phyloP scores from a whole-genome alignment of 1,140 invertebrate species.

The Trichoplusia ni region DNA sequence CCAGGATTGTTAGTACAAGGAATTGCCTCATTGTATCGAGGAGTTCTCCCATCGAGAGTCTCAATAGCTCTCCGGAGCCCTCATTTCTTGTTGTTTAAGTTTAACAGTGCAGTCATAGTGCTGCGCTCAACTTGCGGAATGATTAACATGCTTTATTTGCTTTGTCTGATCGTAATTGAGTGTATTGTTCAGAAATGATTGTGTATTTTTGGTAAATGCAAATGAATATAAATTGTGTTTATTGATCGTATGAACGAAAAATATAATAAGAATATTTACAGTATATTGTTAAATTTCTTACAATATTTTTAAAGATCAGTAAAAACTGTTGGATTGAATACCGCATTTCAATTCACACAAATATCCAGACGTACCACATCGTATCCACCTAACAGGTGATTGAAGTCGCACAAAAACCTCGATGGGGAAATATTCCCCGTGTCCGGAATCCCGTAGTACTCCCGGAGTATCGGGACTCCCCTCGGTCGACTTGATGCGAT shows the following conservation, averaged over 20 bases:
- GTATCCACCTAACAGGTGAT: slow-evolving; percentile 15
- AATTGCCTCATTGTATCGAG: slow-evolving; percentile 56
- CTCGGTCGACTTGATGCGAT: slow-evolving; percentile 56
- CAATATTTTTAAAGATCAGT: too few species aligned
- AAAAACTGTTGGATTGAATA: too few species aligned
- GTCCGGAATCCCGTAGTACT: not conserved
- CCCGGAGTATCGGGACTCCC: slow-evolving; percentile 7
- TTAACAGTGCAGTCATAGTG: slow-evolving; percentile 4
- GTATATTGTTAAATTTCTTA: too few species aligned
- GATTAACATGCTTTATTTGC: not conserved
- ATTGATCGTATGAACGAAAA: too few species aligned
- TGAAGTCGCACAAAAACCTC: not conserved
- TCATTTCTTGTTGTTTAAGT: slow-evolving; percentile 44
- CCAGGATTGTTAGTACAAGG: slow-evolving; percentile 45
- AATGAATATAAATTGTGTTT: too few species aligned
- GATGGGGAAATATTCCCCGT: slow-evolving; percentile 23
- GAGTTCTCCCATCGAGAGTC: slow-evolving; percentile 29
- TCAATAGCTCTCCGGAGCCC: slow-evolving; percentile 33
- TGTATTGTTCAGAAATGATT: not conserved
- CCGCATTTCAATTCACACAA: too few species aligned
- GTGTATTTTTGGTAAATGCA: slow-evolving; percentile 3
- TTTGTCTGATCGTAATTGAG: not conserved
- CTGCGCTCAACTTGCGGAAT: not conserved
- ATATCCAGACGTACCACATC: too few species aligned
- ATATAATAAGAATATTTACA: too few species aligned